Conservation (phyloP, 2,797 vertebrate genomes). For the Lacerta bilineata region DNA sequence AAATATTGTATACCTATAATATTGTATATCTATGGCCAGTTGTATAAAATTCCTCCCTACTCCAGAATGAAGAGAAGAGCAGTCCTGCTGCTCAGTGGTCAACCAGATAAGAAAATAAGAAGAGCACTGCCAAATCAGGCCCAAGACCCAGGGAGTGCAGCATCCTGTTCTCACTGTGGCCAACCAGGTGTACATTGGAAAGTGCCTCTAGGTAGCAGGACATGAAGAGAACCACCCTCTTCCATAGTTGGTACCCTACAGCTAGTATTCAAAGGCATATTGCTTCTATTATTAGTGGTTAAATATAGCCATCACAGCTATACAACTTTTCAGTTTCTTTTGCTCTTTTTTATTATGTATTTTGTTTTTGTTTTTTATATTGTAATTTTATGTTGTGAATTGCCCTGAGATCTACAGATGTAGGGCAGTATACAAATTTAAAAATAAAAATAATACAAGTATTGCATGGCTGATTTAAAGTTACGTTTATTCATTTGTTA, state of each 20-base stretch:
- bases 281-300: background rate
- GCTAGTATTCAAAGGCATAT: background rate
- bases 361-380: no score
- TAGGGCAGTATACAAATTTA: no score
- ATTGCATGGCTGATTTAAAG: background rate
- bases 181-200: background rate
- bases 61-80: conserved; percentile 7
- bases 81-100: background rate
- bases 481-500: conserved; percentile 4
- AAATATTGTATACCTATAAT: conserved; percentile 19
- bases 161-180: background rate
- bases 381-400: no score
- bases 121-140: no score
- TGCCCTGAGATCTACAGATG: no score
- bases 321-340: no score
- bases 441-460: no score
- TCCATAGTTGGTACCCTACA: background rate
- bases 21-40: background rate
- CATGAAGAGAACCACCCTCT: background rate
- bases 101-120: no score
- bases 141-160: background rate
- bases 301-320: background rate
- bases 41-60: conserved; percentile 1
- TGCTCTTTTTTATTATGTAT: no score
- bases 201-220: background rate